Evolutionary conservation across 2,888 invertebrate species (phyloP).

Genomic region (Abrostola triplasia): DNA sequence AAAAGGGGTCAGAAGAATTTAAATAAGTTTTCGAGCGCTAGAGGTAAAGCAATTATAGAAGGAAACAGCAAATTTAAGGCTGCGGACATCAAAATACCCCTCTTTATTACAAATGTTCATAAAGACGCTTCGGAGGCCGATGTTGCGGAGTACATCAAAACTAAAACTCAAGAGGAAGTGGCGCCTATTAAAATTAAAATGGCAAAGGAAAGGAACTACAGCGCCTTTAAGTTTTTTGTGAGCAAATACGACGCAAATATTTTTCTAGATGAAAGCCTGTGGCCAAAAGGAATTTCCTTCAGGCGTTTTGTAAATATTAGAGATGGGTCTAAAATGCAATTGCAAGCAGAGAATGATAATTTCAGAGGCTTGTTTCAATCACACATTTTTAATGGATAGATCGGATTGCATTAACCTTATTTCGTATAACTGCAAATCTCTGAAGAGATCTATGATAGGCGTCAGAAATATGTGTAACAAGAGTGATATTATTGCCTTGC

Average conservation of each 20-base stretch:
- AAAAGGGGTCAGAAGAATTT: too few species aligned
- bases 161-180: constrained; percentile 7
- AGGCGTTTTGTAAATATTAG: constrained; percentile 18
- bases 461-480: constrained; percentile 9
- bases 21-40: background rate
- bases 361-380: background rate
- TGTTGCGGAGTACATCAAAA: background rate
- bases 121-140: background rate
- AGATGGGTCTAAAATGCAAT: background rate
- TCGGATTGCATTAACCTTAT: constrained; percentile 3
- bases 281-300: constrained; percentile 28
- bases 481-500: too few species aligned
- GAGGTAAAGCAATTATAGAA: background rate
- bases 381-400: constrained; percentile 2
- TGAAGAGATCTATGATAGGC: constrained; percentile 13
- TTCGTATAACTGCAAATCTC: constrained; percentile 23
- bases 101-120: constrained; percentile 1
- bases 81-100: too few species aligned
- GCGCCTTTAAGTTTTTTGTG: constrained; percentile 24
- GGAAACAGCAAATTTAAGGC: constrained; percentile 2
- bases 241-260: constrained; percentile 6
- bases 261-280: constrained; percentile 19
- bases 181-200: constrained; percentile 14
- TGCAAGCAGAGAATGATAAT: background rate
- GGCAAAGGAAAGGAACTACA: constrained; percentile 14